Percentiles rank a stretch among this genome's conserved stretches.
Conservation (phyloP, 2,888 invertebrate species). For the Drymonia ruficornis region DNA sequence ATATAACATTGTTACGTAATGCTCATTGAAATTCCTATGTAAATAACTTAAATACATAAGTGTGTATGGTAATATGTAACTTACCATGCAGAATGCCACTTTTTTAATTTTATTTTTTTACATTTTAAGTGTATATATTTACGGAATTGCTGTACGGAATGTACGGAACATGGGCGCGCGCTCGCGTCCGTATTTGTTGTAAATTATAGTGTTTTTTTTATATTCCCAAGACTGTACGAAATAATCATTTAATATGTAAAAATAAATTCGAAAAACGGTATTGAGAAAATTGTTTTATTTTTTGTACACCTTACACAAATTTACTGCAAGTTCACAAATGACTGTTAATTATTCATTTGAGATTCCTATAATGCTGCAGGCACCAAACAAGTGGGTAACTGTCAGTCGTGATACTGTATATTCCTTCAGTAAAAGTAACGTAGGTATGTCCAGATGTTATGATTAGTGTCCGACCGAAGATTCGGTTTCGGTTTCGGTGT, state of each 20-base stretch:
- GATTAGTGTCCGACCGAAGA: no score
- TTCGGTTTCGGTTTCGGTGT: no score
- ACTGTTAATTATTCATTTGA: no score
- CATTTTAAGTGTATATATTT: slow-evolving; percentile 51
- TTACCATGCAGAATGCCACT: slow-evolving; percentile 37
- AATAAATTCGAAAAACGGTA: slow-evolving; percentile 76
- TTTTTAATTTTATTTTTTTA: slow-evolving; percentile 40
- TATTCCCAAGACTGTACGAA: slow-evolving; percentile 82
- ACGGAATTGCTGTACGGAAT: slow-evolving; percentile 40
- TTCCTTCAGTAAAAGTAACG: no score
- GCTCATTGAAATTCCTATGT: slow-evolving; percentile 73
- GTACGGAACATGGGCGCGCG: slow-evolving; percentile 19
- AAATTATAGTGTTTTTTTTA: slow-evolving; percentile 75
- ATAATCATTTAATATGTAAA: slow-evolving; percentile 82
- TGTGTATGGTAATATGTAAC: slow-evolving; percentile 36
- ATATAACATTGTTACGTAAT: slow-evolving; percentile 19
- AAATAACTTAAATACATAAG: slow-evolving; percentile 61
- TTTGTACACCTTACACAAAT: background rate
- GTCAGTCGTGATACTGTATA: no score
- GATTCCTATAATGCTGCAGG: no score
- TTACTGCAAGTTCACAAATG: no score
- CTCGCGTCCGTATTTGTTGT: slow-evolving; percentile 56
- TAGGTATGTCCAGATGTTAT: no score
- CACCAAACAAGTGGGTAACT: no score
- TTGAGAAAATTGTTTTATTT: slow-evolving; percentile 67